phyloP scores from a whole-genome alignment of 2,113 vertebrate species.

The Daubentonia madagascariensis region DNA sequence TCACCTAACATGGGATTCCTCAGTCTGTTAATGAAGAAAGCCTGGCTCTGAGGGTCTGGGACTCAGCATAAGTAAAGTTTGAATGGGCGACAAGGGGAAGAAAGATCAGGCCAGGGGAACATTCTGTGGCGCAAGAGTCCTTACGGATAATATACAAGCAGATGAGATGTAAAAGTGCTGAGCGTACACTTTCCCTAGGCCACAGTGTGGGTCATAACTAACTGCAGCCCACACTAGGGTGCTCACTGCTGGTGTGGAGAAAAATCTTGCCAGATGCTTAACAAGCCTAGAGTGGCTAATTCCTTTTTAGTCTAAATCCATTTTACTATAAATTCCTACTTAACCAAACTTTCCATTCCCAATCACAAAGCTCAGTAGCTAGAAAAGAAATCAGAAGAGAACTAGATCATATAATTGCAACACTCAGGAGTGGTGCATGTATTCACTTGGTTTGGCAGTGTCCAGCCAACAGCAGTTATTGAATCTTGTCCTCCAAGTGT shows the following conservation, averaged over 20 bases:
- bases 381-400: background rate
- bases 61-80: background rate
- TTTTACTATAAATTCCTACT: background rate
- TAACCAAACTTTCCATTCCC: background rate
- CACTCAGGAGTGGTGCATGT: fast-evolving
- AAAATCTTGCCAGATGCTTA: background rate
- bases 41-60: background rate
- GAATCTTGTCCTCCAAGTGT: background rate
- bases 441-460: background rate
- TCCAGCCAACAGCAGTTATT: fast-evolving
- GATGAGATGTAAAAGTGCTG: background rate
- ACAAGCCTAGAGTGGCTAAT: background rate
- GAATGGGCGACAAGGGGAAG: background rate
- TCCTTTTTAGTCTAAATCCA: background rate
- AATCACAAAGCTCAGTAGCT: background rate
- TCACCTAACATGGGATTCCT: background rate
- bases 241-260: background rate
- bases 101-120: background rate
- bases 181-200: background rate
- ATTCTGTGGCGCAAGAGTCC: fast-evolving
- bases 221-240: background rate
- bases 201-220: background rate
- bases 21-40: background rate
- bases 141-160: background rate
- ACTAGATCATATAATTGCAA: background rate